A percentile compares a stretch with the other conserved stretches of the same genome.
Conservation (phyloP, 2,113 vertebrate species). For the Callospermophilus lateralis region DNA sequence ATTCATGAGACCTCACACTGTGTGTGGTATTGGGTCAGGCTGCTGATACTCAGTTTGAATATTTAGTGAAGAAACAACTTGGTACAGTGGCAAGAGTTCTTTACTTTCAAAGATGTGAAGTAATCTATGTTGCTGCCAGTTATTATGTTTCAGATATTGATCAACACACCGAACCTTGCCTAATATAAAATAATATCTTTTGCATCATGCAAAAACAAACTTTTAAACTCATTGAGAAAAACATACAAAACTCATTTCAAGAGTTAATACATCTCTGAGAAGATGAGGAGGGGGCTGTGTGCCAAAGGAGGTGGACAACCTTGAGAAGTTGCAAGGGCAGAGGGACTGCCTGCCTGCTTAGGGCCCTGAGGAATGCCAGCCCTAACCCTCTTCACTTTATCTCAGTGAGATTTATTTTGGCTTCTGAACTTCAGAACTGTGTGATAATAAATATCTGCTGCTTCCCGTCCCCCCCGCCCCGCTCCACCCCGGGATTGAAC, state of each 20-base stretch:
- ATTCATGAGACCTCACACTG: too few relatives aligned
- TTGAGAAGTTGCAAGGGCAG: background rate
- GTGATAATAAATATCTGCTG: background rate
- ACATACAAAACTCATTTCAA: background rate
- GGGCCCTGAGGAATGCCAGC: background rate
- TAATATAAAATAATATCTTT: background rate
- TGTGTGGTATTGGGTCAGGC: background rate
- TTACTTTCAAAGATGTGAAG: background rate
- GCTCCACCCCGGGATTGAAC: too few relatives aligned
- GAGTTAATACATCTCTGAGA: background rate
- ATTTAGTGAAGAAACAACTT: background rate
- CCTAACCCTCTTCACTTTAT: background rate
- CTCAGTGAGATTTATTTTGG: background rate
- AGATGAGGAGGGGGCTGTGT: too few relatives aligned
- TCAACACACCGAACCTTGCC: background rate
- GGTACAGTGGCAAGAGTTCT: background rate
- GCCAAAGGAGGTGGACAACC: too few relatives aligned
- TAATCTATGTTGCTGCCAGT: background rate
- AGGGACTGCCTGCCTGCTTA: background rate
- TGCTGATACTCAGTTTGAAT: background rate
- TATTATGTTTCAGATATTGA: background rate
- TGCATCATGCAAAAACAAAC: background rate
- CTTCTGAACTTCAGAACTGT: background rate
- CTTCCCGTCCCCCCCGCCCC: too few relatives aligned
- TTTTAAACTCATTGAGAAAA: background rate